Base-by-base conservation (phyloP, 2,888 invertebrate genomes). In the Leptinotarsa tumamoca region DNA sequence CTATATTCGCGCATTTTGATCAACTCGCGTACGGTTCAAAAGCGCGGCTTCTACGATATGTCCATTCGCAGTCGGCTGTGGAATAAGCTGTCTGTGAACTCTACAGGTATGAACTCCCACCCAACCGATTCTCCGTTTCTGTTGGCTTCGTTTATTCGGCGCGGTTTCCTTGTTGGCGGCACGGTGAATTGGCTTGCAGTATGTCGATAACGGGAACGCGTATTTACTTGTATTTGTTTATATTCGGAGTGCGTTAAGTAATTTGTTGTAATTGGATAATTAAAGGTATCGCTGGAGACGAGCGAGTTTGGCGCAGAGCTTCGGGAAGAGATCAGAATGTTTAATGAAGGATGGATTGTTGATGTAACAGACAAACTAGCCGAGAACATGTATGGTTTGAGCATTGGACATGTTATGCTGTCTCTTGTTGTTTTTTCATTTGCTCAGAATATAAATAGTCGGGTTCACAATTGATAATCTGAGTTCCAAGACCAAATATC, bases 61-160 rank as follows among this genome's bases (percentile, higher is more conserved):
- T 77, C 79, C 81, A 43, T 80, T 79, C 78, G 69, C 74, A 58
- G 70, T 33, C 58, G 58, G 70, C 43, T 78, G 78, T 68, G 80
- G 79, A 81, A 81, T 75, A 78, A 82, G 80, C 79, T 72, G 77
- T 58, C 75, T 77, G 81, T 80, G 82, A 85, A 84, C 84, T 84
- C 85, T 84, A 85, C 85, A 85, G 85, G 85, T 85, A 85, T 82
- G 79, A 73, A 75, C 82, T 82, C 82, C 84, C 83, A 81, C 84
- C 75, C 74, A 68, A 67, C 23, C 67, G 69, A 66, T 58, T 80
- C 79, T 79, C 73, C 71, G 74, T 81, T 73, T 56, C 23, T 61
- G 69, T 78, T 69, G 61, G 73, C 78, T 78, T 66, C 54, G 33
- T 69, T 51, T 27, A 14, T 56, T 10, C 17, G 58, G 50, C 23